Evolutionary conservation across 2,888 invertebrate genomes (phyloP), one percentile per base, ranked within the genome.

Genomic region (Mermis nigrescens): DNA sequence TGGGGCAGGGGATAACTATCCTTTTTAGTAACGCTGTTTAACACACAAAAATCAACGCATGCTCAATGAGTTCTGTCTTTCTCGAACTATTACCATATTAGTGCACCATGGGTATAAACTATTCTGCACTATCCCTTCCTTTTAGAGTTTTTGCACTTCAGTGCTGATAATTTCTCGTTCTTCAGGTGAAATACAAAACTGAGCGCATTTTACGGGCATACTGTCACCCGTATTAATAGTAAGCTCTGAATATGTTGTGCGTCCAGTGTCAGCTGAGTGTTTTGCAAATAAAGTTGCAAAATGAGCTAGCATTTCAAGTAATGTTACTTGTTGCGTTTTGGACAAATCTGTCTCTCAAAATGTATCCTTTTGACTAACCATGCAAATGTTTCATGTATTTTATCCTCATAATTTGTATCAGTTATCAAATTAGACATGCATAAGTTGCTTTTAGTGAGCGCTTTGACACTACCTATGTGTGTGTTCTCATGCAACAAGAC

Each of bases 51-150:
- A 58, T 66, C 65, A 15, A 66, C 58, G 51, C 66, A 66, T 12
- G 63, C 64, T 55, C 62, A 61, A 52, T 27, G 61, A 22, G 46
- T 52, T 27, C 62, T 65, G 57, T 67, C 63, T 68, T 69, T 72
- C 73, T 38, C 19, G 7, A 19, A 38, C 38, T 38, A 38, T 38
- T 38, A 38, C 38, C 19, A 19, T 12, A 38, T 38, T 38, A 12
- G 38, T 38, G 7, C 12, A 38, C 7, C 19, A 38, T 38, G 38
- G 38, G 38, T n/a, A 7, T 38, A 38, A 7, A 38, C 38, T 38
- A 7, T 38, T 38, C 19, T 38, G 38, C 7, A 38, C 19, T 7
- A 38, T 12, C 7, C 19, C 19, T 38, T 38, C 12, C 12, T 7
- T 19, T 38, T 38, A 7, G 7, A 38, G 19, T 7, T 12, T 19